Evolutionary conservation across 2,888 invertebrate genomes (phyloP), one percentile per base, ranked within the genome.

Genomic region (Himalopsyche anomala): DNA sequence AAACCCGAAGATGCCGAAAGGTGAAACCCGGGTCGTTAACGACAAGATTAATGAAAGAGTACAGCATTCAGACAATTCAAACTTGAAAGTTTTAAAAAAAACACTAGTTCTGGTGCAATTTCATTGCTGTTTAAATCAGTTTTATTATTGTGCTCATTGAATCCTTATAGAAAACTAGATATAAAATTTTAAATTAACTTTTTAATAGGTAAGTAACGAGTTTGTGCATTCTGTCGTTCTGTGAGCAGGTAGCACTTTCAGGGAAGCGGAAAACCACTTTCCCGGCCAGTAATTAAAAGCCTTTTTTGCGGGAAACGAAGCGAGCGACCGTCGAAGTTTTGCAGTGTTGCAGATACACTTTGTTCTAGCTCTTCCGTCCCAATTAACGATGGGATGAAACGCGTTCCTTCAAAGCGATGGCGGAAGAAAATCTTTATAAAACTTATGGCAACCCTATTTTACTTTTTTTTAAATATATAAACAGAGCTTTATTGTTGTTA

Each of bases 221-320:
- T 74, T 74, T 28, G 74, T 36, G 36, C 38, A 74, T 8, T 28
- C 19, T 8, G 19, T 74, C 74, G 74, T 5, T 36, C 15, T 28
- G 74, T 36, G 12, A 36, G 74, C 28, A 74, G 74, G 36, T 9
- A 15, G 36, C 74, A 38, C 9, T 74, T 74, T 15, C 74, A 74
- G 12, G 36, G 74, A 74, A 74, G 74, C 38, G 74, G 74, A 74
- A 74, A 62, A 74, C 28, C 36, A 36, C 74, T 74, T 74, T 74
- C 74, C 74, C 74, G 40, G 69, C 15, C 40, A 83, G 83, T 85
- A 85, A 85, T 85, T 85, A 85, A 85, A 85, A 83, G 81, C 80
- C 56, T 80, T 85, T 84, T 85, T 85, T 83, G 82, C 83, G 54
- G 80, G 55, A 79, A 80, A 74, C 79, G 82, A 54, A 56, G 40